Conservation (phyloP, 2,888 invertebrate species). For the Harpalus rufipes region DNA sequence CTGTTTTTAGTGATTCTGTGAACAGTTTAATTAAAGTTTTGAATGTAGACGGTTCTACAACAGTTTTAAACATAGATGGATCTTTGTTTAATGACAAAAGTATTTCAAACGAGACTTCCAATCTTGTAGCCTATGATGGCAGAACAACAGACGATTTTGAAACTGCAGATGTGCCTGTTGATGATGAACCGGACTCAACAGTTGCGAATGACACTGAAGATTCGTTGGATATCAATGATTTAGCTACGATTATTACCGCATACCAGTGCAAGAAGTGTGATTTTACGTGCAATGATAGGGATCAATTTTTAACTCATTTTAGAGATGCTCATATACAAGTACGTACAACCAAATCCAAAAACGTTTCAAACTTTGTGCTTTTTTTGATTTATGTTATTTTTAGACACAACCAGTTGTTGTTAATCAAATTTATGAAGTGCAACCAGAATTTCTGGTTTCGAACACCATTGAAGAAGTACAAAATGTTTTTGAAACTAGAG, state of each 20-base stretch:
- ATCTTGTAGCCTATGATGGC: constrained; percentile 27
- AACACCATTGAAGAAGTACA: constrained; percentile 18
- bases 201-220: constrained; percentile 50
- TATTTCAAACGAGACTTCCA: constrained; percentile 37
- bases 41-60: constrained; percentile 71
- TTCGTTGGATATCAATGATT: constrained; percentile 69
- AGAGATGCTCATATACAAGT: constrained; percentile 71
- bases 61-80: constrained; percentile 69
- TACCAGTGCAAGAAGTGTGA: constrained; percentile 75
- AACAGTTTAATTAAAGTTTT: constrained; percentile 71
- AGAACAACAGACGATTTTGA: constrained; percentile 27
- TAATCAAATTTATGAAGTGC: constrained; percentile 21
- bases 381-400: constrained; percentile 25
- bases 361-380: not conserved
- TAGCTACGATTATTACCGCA: constrained; percentile 73
- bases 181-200: constrained; percentile 62
- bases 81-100: constrained; percentile 67
- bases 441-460: constrained; percentile 15
- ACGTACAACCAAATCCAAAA: no score
- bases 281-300: constrained; percentile 73
- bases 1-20: constrained; percentile 54
- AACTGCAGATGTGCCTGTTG: constrained; percentile 10
- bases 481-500: constrained; percentile 20
- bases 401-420: constrained; percentile 9
- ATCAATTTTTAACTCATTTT: constrained; percentile 73